Evolutionary conservation across 2,888 invertebrate genomes (phyloP), one percentile per base, ranked within the genome.

Genomic region (Meta bourneti): DNA sequence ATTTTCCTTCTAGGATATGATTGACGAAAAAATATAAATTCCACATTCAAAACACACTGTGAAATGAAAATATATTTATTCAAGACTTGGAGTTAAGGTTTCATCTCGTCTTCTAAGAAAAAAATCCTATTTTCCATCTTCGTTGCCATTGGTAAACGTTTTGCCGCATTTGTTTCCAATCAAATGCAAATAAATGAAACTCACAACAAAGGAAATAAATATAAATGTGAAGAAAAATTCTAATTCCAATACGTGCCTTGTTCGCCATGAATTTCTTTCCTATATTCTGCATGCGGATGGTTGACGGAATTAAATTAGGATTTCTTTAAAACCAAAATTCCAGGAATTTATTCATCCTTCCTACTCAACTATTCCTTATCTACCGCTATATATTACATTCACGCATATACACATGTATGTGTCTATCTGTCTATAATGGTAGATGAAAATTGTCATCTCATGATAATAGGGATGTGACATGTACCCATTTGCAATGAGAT

Each of bases 171-270:
- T 81, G n/a, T 69, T 48, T 48, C 70, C 6, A 81, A 81, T 81
- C 34, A 70, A 81, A 69, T 81, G 16, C 69, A 81, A 81, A 81
- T n/a, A 81, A 70, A 81, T 70, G 69, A 70, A 81, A 81, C 1
- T 34, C 4, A 34, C 34, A 34, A 34, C n/a, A 48, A 70, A 5
- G 16, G 48, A 81, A 69, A 61, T 69, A 20, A 81, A 48, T 6
- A n/a, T 34, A 34, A 34, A 2, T 4, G 34, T 34, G 4, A 34
- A 34, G 1, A 34, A 34, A 9, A 81, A 48, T 81, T 48, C 48
- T 69, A 34, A 70, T 70, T 70, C 70, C 80, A 69, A 81, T 81
- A 81, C 70, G 69, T 81, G 80, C 49, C 80, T 48, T 16, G 7
- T 11, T 49, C n/a, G 19, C 20, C 69, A 70, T 81, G 69, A 79